These are phyloP conservation scores for Pheosia tremula DNA, from an alignment of 2,888 invertebrate species.

Conservation along the genomic window DNA sequence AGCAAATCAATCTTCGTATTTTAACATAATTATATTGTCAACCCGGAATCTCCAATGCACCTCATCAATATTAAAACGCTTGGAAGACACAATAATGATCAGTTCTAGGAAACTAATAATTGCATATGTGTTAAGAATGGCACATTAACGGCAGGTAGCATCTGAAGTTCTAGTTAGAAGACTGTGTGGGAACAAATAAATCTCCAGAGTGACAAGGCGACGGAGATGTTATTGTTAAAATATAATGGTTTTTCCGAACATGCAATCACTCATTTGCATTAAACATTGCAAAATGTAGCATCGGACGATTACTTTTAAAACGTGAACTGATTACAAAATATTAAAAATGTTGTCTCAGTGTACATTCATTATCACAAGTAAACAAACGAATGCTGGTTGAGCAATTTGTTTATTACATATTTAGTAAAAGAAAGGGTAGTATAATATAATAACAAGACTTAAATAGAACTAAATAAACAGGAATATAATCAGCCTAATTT, in stretches of 20 bases:
- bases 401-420: not conserved
- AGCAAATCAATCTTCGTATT: constrained; percentile 13
- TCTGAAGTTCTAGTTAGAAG: constrained; percentile 26
- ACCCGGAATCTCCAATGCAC: constrained; percentile 53
- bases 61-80: constrained; percentile 55
- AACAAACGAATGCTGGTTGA: not conserved
- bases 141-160: constrained; percentile 50
- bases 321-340: no score
- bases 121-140: constrained; percentile 55
- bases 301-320: not conserved
- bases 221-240: constrained; percentile 52
- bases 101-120: constrained; percentile 63
- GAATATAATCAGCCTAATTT: no score
- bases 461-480: no score
- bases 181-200: constrained; percentile 72
- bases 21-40: constrained; percentile 36
- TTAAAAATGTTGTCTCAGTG: not conserved
- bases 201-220: constrained; percentile 64
- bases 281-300: constrained; percentile 19
- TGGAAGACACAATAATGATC: constrained; percentile 39
- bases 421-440: not conserved
- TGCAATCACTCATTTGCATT: constrained; percentile 47
- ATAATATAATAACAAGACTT: no score
- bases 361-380: not conserved
- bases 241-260: constrained; percentile 54